A percentile compares a stretch with the other conserved stretches of the same genome.
Conservation (phyloP, 2,888 invertebrate genomes). For the Melanophora roralis region DNA sequence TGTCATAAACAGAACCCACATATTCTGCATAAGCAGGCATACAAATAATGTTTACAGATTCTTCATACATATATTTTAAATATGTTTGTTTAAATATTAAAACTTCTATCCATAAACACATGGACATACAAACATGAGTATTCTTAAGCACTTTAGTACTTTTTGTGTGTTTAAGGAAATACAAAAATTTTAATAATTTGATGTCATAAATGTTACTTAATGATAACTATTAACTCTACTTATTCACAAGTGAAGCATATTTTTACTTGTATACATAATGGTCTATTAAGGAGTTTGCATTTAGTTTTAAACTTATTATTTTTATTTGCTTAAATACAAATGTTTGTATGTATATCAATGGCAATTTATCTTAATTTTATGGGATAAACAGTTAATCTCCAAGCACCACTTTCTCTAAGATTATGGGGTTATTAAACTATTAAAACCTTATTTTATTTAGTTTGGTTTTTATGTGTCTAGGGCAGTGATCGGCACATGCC, state of each 20-base stretch:
- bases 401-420: too few relatives aligned
- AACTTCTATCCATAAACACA: too few relatives aligned
- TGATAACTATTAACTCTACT: neutral
- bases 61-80: neutral
- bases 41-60: neutral
- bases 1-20: slow-evolving; percentile 10
- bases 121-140: neutral
- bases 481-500: too few relatives aligned
- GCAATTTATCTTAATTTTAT: too few relatives aligned
- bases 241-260: neutral
- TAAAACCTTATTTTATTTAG: too few relatives aligned
- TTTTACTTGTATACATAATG: neutral
- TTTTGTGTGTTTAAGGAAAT: neutral
- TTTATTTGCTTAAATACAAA: too few relatives aligned
- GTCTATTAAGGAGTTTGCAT: neutral
- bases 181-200: neutral
- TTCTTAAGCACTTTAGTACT: neutral
- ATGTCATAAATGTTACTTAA: neutral
- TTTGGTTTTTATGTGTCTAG: too few relatives aligned
- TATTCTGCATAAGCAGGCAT: neutral
- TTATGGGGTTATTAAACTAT: too few relatives aligned
- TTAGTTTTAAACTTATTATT: neutral
- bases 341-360: too few relatives aligned
- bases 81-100: too few relatives aligned
- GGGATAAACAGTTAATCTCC: too few relatives aligned